These are phyloP conservation scores for Idaea straminata DNA, from an alignment of 2,888 invertebrate species.

Conservation along the genomic window DNA sequence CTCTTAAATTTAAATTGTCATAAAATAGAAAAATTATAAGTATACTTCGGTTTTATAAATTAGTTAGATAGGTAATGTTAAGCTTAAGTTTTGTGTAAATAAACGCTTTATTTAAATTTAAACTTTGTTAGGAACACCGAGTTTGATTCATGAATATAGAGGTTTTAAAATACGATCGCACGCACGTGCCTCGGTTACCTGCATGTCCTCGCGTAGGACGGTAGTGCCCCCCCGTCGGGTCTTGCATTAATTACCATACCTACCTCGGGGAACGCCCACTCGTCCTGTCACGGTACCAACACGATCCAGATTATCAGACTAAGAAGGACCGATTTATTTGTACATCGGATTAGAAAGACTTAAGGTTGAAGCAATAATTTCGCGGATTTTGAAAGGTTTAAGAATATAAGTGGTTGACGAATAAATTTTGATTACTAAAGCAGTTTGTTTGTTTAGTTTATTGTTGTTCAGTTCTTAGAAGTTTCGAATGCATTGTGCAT, in stretches of 20 bases:
- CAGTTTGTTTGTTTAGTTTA: neutral
- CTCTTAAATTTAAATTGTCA: too few relatives aligned
- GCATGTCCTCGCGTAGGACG: constrained; percentile 30
- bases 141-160: neutral
- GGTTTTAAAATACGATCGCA: neutral
- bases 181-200: constrained; percentile 1
- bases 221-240: constrained; percentile 33
- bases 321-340: constrained; percentile 1
- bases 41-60: too few relatives aligned
- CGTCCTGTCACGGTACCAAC: constrained; percentile 23
- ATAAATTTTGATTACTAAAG: neutral
- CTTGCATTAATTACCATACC: constrained; percentile 35
- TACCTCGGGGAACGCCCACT: constrained; percentile 36
- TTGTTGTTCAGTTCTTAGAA: neutral
- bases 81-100: too few relatives aligned
- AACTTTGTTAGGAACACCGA: neutral
- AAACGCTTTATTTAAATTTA: too few relatives aligned
- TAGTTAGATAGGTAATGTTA: too few relatives aligned
- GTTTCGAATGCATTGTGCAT: neutral
- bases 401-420: constrained; percentile 1
- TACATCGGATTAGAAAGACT: neutral
- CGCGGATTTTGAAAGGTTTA: constrained; percentile 3
- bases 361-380: neutral
- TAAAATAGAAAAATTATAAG: too few relatives aligned
- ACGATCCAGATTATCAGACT: constrained; percentile 21